Evolutionary conservation across 2,113 vertebrate genomes (phyloP).

Genomic region (Pterophyllum scalare): DNA sequence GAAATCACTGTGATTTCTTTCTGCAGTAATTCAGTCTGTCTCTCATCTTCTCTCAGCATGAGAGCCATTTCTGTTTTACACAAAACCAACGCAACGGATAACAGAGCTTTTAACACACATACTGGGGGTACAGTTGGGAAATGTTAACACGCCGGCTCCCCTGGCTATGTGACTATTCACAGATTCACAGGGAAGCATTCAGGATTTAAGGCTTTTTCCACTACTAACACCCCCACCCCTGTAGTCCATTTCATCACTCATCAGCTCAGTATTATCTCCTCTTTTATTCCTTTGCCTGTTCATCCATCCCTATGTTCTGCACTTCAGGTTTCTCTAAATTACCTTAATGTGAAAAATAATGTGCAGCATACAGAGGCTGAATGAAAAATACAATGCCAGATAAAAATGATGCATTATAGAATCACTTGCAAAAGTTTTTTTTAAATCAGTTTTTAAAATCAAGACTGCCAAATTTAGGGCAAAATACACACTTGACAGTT

Average conservation of each 20-base stretch:
- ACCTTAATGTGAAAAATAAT: background rate
- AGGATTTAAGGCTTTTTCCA: background rate
- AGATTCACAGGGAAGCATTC: background rate
- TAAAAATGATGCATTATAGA: background rate
- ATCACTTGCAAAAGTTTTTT: background rate
- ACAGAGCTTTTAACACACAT: constrained; percentile 2
- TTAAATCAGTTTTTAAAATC: background rate
- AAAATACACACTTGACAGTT: constrained; percentile 41
- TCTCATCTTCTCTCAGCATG: background rate
- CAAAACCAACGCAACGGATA: constrained; percentile 22
- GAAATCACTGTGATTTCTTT: constrained; percentile 49
- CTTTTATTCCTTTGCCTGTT: background rate
- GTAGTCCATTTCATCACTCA: background rate
- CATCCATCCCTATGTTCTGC: background rate
- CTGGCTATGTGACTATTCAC: background rate
- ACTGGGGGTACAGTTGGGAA: background rate
- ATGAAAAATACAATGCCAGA: background rate
- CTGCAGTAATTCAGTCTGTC: constrained; percentile 11
- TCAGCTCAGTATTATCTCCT: background rate
- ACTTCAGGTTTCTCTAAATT: background rate
- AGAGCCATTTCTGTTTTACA: constrained; percentile 30
- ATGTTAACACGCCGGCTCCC: background rate
- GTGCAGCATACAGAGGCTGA: background rate
- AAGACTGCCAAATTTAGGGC: background rate
- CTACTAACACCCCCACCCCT: background rate